Evolutionary conservation across 2,113 vertebrate genomes (phyloP), one percentile per base, ranked within the genome.

Genomic region (Zootoca vivipara): DNA sequence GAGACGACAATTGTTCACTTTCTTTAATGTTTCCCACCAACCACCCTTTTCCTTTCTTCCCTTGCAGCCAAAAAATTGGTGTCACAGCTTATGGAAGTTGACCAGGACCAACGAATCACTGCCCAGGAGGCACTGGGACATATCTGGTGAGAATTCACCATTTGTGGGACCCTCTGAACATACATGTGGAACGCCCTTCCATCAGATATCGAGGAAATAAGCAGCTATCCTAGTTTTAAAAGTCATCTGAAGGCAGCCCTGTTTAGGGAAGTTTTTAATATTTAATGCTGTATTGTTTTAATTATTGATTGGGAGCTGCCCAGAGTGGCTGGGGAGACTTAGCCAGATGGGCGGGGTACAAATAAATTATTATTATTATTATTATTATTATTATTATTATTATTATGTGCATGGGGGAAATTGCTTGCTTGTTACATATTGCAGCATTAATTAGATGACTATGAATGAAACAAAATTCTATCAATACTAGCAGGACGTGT

Each of bases 101-200:
- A 98, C 87, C 98, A 97, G 90, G 97, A 98, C 96, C 93, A 97
- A 64, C 96, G 98, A 95, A 97, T 98, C 92, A 97, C 97, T 10
- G 97, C 97, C 0, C 97, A 97, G 85, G 97, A 98, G 88, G 98
- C 98, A 12, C 94, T 98, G 79, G 96, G 95, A 89, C 97, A 98
- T 74, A 96, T 96, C 92, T 98, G 97, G 98, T 97, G 92, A 94
- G 85, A 24, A 28, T 35, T 64, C 16, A 58, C 56, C 7, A 38
- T 20, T 46, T 33, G 30, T 20, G 24, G 33, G 38, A 16, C 15
- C 35, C 10, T 28, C 33, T 38, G 38, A 18, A 75, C 28, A 9
- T n/a, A 26, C 18, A 22, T 65, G n/a, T n/a, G n/a, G n/a, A n/a
- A n/a, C n/a, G n/a, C n/a, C n/a, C n/a, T n/a, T n/a, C n/a, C n/a